phyloP scores from a whole-genome alignment of 2,797 vertebrate species.

The Orestias chungarensis region DNA sequence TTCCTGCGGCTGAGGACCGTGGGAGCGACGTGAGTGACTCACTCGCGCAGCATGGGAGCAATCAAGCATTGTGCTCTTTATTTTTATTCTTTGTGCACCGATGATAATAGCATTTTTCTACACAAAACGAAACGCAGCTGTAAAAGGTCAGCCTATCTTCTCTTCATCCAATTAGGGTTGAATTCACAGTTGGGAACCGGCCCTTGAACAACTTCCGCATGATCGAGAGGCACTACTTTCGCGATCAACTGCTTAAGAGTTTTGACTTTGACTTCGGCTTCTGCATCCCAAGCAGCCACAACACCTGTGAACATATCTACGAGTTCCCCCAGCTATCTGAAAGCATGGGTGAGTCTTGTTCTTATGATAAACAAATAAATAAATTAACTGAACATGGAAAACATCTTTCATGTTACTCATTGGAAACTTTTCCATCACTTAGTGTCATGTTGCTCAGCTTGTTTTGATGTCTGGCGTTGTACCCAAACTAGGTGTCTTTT shows the following conservation, averaged over 20 bases:
- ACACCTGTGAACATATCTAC: conserved; percentile 95
- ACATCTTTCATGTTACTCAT: too few relatives aligned
- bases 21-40: conserved; percentile 87
- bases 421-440: too few relatives aligned
- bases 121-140: background rate
- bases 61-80: conserved; percentile 14
- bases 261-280: conserved; percentile 97
- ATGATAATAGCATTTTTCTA: conserved; percentile 4
- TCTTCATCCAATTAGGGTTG: conserved; percentile 80
- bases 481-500: too few relatives aligned
- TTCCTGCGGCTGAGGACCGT: conserved; percentile 90
- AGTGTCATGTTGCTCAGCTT: too few relatives aligned
- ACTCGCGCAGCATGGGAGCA: conserved; percentile 29
- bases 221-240: conserved; percentile 94
- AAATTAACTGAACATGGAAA: too few relatives aligned
- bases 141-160: background rate
- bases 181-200: conserved; percentile 91
- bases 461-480: too few relatives aligned
- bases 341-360: conserved; percentile 84
- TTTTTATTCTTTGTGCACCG: background rate
- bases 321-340: conserved; percentile 94
- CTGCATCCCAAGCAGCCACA: conserved; percentile 93
- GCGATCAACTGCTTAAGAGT: conserved; percentile 90
- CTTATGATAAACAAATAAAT: background rate
- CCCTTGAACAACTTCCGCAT: conserved; percentile 91